A percentile compares a stretch with the other conserved stretches of the same genome.
These are phyloP conservation scores for Ophion slaviceki DNA, from an alignment of 2,888 invertebrate species.

Conservation along the genomic window DNA sequence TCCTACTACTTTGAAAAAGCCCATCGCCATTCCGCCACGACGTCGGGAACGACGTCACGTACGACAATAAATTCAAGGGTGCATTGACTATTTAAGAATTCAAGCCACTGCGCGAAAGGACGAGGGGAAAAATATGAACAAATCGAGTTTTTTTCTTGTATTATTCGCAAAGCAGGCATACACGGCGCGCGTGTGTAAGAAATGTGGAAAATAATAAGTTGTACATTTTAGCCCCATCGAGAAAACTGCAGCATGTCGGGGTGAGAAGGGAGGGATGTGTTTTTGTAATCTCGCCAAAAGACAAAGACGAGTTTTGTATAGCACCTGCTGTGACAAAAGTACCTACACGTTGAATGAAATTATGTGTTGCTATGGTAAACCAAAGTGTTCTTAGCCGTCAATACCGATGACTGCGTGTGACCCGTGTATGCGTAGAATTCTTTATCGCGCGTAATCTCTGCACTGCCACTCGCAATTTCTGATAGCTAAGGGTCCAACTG, in stretches of 20 bases:
- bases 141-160: slow-evolving; percentile 30
- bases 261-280: slow-evolving; percentile 22
- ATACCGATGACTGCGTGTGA: neutral
- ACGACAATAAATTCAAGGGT: slow-evolving; percentile 62
- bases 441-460: neutral
- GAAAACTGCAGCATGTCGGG: slow-evolving; percentile 13
- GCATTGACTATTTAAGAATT: slow-evolving; percentile 67
- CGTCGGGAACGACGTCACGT: slow-evolving; percentile 60
- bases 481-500: neutral
- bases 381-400: neutral
- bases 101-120: slow-evolving; percentile 56
- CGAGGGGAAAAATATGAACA: slow-evolving; percentile 23
- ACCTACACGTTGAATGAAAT: neutral
- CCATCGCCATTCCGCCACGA: slow-evolving; percentile 17
- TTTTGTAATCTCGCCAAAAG: neutral
- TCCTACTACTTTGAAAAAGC: slow-evolving; percentile 32
- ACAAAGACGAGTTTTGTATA: neutral
- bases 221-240: slow-evolving; percentile 48
- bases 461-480: neutral
- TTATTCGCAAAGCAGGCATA: slow-evolving; percentile 1
- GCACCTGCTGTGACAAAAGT: neutral
- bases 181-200: neutral
- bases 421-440: neutral
- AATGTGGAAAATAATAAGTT: slow-evolving; percentile 62
- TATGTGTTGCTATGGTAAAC: neutral